phyloP scores from a whole-genome alignment of 2,113 vertebrate genomes.

The Agelaius tricolor region DNA sequence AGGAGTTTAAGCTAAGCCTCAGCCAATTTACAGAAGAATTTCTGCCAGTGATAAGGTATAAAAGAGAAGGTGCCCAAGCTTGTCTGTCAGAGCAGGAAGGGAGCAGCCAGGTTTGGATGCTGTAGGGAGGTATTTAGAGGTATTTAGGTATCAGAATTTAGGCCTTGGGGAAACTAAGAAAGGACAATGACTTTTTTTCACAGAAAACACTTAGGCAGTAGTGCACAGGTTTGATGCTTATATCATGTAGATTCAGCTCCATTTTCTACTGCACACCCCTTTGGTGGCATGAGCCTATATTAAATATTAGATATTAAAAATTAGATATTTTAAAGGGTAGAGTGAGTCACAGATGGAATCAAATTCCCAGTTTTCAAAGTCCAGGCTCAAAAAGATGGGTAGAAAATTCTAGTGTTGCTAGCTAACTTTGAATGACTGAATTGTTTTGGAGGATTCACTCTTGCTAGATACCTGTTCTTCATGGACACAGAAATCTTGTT shows the following conservation, averaged over 20 bases:
- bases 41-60: not conserved
- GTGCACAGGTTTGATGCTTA: not conserved
- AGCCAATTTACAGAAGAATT: not conserved
- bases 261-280: not conserved
- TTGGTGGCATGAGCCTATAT: not conserved
- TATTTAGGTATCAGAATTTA: not conserved
- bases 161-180: not conserved
- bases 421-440: not conserved
- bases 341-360: not conserved
- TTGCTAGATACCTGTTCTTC: not conserved
- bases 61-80: not conserved
- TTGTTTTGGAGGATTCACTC: not conserved
- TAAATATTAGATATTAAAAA: not conserved
- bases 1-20: not conserved
- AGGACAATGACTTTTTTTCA: not conserved
- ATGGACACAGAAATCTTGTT: not conserved
- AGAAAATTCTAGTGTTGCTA: not conserved
- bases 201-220: not conserved
- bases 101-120: not conserved
- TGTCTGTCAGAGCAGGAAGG: not conserved
- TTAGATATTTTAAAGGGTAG: not conserved
- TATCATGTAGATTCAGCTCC: not conserved
- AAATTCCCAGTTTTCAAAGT: not conserved
- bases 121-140: not conserved
- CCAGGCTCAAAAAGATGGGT: not conserved